Conservation (phyloP, 2,888 invertebrate genomes). For the Scaptomyza tumidula region DNA sequence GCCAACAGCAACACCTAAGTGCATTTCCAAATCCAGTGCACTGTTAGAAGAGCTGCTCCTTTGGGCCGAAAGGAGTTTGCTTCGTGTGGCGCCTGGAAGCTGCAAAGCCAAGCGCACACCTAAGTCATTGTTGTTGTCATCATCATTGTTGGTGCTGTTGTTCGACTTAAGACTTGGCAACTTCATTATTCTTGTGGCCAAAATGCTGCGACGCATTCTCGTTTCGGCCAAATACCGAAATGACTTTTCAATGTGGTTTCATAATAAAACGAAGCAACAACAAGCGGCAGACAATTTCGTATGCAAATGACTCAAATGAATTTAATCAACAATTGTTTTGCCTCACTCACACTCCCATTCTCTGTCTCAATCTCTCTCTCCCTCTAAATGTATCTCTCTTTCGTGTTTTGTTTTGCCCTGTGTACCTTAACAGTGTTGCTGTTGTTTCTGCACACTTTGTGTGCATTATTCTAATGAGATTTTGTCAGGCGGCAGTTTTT, state of each 20-base stretch:
- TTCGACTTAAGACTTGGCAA: slow-evolving; percentile 75
- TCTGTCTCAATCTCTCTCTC: slow-evolving; percentile 10
- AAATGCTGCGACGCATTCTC: slow-evolving; percentile 31
- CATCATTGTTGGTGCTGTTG: slow-evolving; percentile 18
- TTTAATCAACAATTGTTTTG: slow-evolving; percentile 77
- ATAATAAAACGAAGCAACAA: slow-evolving; percentile 54
- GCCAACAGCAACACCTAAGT: slow-evolving; percentile 66
- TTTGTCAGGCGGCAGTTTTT: slow-evolving; percentile 73
- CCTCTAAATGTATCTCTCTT: not conserved
- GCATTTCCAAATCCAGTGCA: slow-evolving; percentile 51
- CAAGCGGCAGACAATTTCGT: slow-evolving; percentile 64
- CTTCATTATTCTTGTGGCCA: slow-evolving; percentile 76
- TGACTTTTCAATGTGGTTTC: slow-evolving; percentile 77
- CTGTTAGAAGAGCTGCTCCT: not conserved
- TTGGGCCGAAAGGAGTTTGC: slow-evolving; percentile 2
- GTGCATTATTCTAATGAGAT: slow-evolving; percentile 79
- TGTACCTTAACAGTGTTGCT: slow-evolving; percentile 22
- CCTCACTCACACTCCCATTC: not conserved
- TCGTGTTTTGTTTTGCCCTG: slow-evolving; percentile 4
- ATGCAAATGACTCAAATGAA: slow-evolving; percentile 78
- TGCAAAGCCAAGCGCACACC: slow-evolving; percentile 59
- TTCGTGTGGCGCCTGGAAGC: slow-evolving; percentile 36
- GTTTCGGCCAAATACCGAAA: slow-evolving; percentile 42
- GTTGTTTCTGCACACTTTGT: slow-evolving; percentile 41
- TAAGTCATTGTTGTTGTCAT: slow-evolving; percentile 60